A percentile compares a stretch with the other conserved stretches of the same genome.
Conservation (phyloP, 2,113 vertebrate species). For the Uria lomvia region DNA sequence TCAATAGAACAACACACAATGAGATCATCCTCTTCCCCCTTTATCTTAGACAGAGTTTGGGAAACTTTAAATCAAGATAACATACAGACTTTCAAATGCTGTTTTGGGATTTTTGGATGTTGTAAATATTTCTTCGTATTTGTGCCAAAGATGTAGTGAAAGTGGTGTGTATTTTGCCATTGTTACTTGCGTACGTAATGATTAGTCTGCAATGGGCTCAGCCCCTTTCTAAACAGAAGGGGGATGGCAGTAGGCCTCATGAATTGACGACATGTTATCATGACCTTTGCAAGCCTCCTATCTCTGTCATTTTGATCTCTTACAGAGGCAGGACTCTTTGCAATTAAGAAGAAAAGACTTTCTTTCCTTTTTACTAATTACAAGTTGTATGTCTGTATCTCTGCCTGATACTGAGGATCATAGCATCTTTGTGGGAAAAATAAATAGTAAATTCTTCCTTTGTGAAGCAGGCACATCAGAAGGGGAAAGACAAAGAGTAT, state of each 20-base stretch:
- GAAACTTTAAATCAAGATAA: background rate
- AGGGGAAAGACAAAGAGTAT: background rate
- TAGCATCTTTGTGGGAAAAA: background rate
- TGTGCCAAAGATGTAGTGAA: background rate
- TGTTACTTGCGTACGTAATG: background rate
- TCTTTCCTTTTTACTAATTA: background rate
- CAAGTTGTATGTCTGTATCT: background rate
- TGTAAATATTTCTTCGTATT: background rate
- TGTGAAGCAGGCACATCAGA: background rate
- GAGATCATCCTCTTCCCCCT: background rate
- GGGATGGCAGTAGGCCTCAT: background rate
- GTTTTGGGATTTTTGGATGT: background rate
- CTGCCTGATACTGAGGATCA: background rate
- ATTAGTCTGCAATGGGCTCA: background rate
- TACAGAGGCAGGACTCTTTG: background rate
- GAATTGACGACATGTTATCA: constrained; percentile 26
- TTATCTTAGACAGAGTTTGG: background rate
- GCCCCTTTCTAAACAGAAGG: background rate
- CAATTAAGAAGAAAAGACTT: constrained; percentile 17
- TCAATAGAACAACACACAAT: background rate
- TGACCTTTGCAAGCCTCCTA: constrained; percentile 29
- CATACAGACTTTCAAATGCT: background rate
- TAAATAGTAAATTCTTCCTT: background rate
- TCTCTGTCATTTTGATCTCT: constrained; percentile 39
- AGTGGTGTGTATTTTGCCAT: background rate